Evolutionary conservation across 2,888 invertebrate genomes (phyloP).

Genomic region (Hanleya hanleyi): DNA sequence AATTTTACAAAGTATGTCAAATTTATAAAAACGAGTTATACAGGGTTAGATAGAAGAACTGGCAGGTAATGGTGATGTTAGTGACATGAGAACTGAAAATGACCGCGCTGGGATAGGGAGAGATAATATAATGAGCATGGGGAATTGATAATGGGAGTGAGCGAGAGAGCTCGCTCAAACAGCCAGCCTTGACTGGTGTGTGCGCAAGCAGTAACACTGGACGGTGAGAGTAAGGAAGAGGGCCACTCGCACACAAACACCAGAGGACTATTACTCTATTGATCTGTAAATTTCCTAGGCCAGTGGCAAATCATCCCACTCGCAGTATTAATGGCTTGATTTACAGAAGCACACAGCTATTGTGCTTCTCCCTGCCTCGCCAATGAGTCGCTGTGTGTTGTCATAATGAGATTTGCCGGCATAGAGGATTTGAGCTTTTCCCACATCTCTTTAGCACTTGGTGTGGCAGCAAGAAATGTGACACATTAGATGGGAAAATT

Average conservation of each 20-base stretch:
- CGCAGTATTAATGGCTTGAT: background rate
- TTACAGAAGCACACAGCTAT: background rate
- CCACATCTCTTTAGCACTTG: too few relatives aligned
- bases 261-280: background rate
- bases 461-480: too few relatives aligned
- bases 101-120: background rate
- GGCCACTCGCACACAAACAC: background rate
- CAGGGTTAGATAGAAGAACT: too few relatives aligned
- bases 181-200: too few relatives aligned
- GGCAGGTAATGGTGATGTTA: background rate
- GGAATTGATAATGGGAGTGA: background rate
- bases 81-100: background rate
- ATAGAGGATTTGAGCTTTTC: background rate
- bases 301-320: background rate
- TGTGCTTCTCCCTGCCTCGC: background rate
- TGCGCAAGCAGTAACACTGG: too few relatives aligned
- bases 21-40: too few relatives aligned
- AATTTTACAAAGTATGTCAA: too few relatives aligned
- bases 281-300: background rate
- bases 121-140: background rate
- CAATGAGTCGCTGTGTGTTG: background rate
- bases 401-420: background rate
- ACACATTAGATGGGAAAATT: too few relatives aligned
- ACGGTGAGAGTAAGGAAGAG: background rate
- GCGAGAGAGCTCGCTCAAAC: background rate